Conservation (phyloP, 2,113 vertebrate genomes). For the Heterocephalus glaber region DNA sequence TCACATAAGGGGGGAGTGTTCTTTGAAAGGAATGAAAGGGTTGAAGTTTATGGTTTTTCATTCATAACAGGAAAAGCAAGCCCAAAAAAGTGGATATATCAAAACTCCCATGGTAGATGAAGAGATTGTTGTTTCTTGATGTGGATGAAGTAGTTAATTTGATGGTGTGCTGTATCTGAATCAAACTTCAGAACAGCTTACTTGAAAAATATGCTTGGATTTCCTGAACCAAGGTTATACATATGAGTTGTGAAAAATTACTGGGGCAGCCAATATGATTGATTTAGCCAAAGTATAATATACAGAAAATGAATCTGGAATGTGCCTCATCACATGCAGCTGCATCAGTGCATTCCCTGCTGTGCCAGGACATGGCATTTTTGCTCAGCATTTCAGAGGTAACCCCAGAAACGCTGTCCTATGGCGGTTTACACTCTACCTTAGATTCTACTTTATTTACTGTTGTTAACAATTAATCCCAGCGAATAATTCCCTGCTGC, state of each 20-base stretch:
- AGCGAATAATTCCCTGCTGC: not conserved
- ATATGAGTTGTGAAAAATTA: not conserved
- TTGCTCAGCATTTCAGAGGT: not conserved
- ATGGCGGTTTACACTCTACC: not conserved
- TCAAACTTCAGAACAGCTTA: not conserved
- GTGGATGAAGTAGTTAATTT: not conserved
- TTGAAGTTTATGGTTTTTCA: not conserved
- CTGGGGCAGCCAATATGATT: not conserved
- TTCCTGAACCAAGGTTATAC: not conserved
- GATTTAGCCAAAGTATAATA: not conserved
- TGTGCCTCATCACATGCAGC: not conserved
- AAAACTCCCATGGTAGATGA: not conserved
- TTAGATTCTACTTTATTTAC: not conserved
- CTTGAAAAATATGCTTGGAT: not conserved
- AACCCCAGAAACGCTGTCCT: not conserved
- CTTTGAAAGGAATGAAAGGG: not conserved
- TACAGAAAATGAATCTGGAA: conserved; percentile 2
- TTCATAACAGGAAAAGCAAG: not conserved
- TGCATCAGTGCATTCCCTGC: not conserved
- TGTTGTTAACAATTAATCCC: not conserved
- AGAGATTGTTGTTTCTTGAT: not conserved
- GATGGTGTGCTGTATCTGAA: not conserved
- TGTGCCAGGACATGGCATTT: not conserved
- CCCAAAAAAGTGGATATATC: not conserved
- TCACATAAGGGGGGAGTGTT: not conserved